Percentiles rank a stretch among this genome's conserved stretches.
Evolutionary conservation across 2,888 invertebrate genomes (phyloP).

Genomic region (Gortyna flavago): DNA sequence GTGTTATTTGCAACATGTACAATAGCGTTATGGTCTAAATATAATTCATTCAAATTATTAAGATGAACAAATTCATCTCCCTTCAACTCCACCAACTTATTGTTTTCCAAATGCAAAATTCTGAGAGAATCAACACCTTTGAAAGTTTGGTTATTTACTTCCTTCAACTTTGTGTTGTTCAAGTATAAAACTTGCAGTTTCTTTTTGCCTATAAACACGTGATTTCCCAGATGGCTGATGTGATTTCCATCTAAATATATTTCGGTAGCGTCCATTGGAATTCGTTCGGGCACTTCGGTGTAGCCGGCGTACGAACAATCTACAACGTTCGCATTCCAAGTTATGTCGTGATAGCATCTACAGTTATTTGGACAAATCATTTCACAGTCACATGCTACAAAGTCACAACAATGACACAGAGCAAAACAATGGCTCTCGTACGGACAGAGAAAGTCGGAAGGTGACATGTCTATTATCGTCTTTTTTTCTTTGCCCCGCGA

Average conservation of each 20-base stretch:
- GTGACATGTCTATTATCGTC: conserved; percentile 92
- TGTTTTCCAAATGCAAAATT: conserved; percentile 94
- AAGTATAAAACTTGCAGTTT: conserved; percentile 94
- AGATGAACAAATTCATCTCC: conserved; percentile 95
- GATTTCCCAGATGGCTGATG: conserved; percentile 94
- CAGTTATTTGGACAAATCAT: conserved; percentile 97
- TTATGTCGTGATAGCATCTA: conserved; percentile 95
- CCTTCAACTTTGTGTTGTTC: conserved; percentile 93
- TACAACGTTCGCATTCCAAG: conserved; percentile 95
- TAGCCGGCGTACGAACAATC: conserved; percentile 94
- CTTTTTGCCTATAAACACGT: conserved; percentile 96
- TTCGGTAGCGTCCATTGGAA: conserved; percentile 97
- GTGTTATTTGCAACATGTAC: conserved; percentile 93
- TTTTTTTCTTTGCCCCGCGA: conserved; percentile 92
- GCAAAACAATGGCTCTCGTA: conserved; percentile 96
- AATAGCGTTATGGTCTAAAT: conserved; percentile 94
- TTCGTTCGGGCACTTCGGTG: conserved; percentile 93
- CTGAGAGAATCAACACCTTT: conserved; percentile 93
- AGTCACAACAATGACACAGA: conserved; percentile 97
- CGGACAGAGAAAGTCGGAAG: conserved; percentile 94
- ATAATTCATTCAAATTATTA: conserved; percentile 93
- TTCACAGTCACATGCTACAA: conserved; percentile 97
- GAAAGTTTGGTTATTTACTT: conserved; percentile 94
- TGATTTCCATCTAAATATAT: conserved; percentile 96
- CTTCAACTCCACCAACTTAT: conserved; percentile 92